A percentile compares a stretch with the other conserved stretches of the same genome.
phyloP scores from a whole-genome alignment of 2,888 invertebrate species.

The Magallana nippona region DNA sequence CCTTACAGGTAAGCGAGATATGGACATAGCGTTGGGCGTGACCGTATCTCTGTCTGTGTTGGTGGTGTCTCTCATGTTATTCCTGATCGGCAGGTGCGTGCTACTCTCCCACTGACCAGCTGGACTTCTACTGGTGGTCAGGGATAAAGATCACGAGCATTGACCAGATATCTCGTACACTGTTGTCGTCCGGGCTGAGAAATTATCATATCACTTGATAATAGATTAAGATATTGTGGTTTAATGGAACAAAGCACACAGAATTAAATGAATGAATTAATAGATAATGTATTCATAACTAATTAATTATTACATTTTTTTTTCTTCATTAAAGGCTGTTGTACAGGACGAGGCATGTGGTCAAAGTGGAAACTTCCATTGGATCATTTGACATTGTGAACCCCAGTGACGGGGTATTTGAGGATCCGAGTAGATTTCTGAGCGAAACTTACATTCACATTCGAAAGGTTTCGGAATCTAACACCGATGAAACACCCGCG shows the following conservation, averaged over 20 bases:
- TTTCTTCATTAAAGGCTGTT: not conserved
- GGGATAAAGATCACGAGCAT: too few species aligned
- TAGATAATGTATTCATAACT: not conserved
- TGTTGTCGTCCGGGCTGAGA: too few species aligned
- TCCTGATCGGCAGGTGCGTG: slow-evolving; percentile 40
- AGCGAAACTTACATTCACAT: slow-evolving; percentile 31
- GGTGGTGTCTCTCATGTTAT: slow-evolving; percentile 30
- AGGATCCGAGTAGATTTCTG: not conserved
- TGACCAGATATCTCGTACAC: too few species aligned
- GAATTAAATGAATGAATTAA: not conserved
- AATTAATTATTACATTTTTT: not conserved
- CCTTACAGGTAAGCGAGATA: slow-evolving; percentile 34
- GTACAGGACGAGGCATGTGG: slow-evolving; percentile 32
- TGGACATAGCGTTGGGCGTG: slow-evolving; percentile 18
- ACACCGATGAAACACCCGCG: slow-evolving; percentile 34
- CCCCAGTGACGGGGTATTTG: not conserved
- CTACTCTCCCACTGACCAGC: not conserved
- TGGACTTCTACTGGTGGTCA: not conserved
- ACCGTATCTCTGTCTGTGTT: slow-evolving; percentile 22
- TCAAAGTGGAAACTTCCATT: not conserved
- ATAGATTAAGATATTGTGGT: too few species aligned
- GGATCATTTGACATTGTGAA: not conserved
- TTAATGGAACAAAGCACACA: too few species aligned
- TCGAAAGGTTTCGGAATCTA: slow-evolving; percentile 38
- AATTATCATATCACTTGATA: not conserved